A percentile compares a stretch with the other conserved stretches of the same genome.
These are phyloP conservation scores for Melopsittacus undulatus DNA, from an alignment of 2,797 vertebrate genomes.

Conservation along the genomic window DNA sequence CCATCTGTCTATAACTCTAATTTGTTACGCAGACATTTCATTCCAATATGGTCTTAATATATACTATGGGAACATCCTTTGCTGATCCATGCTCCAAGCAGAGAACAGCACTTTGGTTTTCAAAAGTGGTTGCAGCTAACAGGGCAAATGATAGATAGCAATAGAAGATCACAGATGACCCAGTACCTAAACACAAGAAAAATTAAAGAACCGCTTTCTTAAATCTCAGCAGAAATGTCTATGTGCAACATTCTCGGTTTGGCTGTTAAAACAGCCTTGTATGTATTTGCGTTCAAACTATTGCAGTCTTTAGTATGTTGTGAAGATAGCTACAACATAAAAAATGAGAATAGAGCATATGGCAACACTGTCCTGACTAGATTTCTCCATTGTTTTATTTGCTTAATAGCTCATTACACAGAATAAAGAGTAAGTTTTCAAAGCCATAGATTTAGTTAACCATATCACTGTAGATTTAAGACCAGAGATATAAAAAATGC, in stretches of 20 bases:
- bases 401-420: background rate
- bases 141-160: background rate
- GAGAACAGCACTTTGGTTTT: background rate
- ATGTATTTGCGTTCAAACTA: background rate
- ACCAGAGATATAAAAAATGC: background rate
- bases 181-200: background rate
- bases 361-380: background rate
- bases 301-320: background rate
- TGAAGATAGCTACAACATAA: background rate
- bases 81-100: background rate
- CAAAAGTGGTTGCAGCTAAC: background rate
- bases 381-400: background rate
- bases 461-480: background rate
- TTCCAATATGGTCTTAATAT: conserved; percentile 1
- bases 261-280: background rate
- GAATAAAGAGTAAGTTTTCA: background rate
- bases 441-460: background rate
- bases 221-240: background rate
- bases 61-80: background rate
- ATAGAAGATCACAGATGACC: background rate
- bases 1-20: conserved; percentile 12
- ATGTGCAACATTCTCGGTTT: background rate
- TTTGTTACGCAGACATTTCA: background rate
- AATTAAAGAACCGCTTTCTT: background rate
- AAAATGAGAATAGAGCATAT: background rate